Base-by-base conservation (phyloP, 2,888 invertebrate genomes). In the Hypomecis atomaria region DNA sequence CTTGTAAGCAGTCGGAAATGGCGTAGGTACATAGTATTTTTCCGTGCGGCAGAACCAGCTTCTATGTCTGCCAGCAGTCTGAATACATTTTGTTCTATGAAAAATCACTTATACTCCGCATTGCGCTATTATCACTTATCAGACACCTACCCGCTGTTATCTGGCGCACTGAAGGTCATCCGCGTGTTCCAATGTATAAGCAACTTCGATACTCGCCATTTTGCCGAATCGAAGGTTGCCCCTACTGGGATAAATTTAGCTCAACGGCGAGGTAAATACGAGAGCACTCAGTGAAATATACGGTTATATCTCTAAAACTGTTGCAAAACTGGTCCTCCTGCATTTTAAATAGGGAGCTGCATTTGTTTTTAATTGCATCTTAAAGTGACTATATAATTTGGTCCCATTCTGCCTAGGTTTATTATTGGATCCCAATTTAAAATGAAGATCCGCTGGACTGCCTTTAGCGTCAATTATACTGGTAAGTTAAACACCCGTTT, bases 81-180 rank as follows among this genome's bases (percentile, higher is more conserved):
- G 23, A 23, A 9, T 33, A 52, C 2, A 58, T 49, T 47, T 11
- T 47, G 23, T 42, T 36, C 60, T 62, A 72, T 68, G 67, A 54
- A 50, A 65, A 71, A 71, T 69, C 70, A 74, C 66, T 63, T 65
- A 65, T 67, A 73, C 69, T 68, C 75, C 73, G 81, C 81, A 81
- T 71, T 84, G 81, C 78, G 79, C 67, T 76, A 78, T 82, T 86
- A 85, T 84, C 81, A 76, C 73, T 74, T 87, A 87, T 87, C 88
- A 85, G 77, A 67, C 77, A 78, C 71, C 75, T 79, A 76, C 73
- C 75, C 69, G 72, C 63, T 65, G 78, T 81, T 87, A 87, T 86
- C 85, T 80, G 44, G 60, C 70, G 66, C 70, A 73, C 68, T 80
- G 84, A 87, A 87, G 87, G 87, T 84, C 85, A 78, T 65, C 59